Evolutionary conservation across 2,113 vertebrate species (phyloP).

Genomic region (Progne subis): DNA sequence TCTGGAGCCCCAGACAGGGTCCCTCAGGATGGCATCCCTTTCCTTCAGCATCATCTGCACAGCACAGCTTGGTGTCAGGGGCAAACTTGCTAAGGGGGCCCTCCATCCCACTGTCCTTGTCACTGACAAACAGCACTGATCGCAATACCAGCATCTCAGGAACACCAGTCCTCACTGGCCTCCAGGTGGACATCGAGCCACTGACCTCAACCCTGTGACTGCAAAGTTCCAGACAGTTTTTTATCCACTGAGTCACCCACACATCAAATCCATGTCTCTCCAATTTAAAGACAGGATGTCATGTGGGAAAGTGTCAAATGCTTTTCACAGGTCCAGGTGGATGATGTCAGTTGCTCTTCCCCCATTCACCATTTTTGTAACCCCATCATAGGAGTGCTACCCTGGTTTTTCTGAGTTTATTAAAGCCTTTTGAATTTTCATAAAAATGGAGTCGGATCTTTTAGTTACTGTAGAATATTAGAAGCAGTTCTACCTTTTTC

Average conservation of each 20-base stretch:
- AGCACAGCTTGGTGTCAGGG: neutral
- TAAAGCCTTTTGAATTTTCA: too few relatives aligned
- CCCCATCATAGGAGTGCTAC: neutral
- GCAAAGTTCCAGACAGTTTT: neutral
- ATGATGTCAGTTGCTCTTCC: neutral
- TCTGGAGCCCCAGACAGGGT: neutral
- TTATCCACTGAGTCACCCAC: neutral
- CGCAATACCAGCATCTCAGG: neutral
- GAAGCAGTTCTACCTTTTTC: too few relatives aligned
- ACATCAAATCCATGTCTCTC: neutral
- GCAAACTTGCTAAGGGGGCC: neutral
- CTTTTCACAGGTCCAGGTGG: neutral
- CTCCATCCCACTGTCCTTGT: neutral
- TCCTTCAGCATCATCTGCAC: rapidly evolving
- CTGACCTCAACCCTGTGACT: neutral
- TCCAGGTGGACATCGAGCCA: neutral
- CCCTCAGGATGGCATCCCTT: neutral
- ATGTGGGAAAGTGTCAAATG: neutral
- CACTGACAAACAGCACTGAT: neutral
- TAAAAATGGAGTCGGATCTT: too few relatives aligned
- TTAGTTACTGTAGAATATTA: too few relatives aligned
- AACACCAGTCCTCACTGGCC: neutral
- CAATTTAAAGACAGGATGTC: neutral
- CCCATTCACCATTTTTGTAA: neutral
- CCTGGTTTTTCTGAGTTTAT: too few relatives aligned